These are phyloP conservation scores for Silurus lanzhouensis DNA, from an alignment of 2,797 vertebrate species.

Conservation along the genomic window DNA sequence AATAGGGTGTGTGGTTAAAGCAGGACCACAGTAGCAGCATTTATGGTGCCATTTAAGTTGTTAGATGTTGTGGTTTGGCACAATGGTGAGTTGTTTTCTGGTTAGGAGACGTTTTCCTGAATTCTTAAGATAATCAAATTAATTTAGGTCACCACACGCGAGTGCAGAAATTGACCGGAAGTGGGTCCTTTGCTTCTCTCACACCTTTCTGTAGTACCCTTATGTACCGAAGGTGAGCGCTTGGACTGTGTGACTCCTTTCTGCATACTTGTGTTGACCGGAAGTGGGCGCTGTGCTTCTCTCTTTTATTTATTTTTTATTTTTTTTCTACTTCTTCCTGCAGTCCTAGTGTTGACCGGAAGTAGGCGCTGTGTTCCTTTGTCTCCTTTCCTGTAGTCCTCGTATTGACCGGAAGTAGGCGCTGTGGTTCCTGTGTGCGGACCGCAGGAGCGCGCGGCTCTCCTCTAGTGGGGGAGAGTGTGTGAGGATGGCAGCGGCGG, in stretches of 20 bases:
- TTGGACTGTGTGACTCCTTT: background rate
- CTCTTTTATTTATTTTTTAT: too few relatives aligned
- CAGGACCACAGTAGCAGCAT: too few relatives aligned
- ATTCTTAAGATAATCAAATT: background rate
- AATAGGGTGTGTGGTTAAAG: too few relatives aligned
- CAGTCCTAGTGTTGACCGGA: conserved; percentile 58
- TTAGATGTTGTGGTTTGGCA: too few relatives aligned
- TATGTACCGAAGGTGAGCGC: conserved; percentile 56
- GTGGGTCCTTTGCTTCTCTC: conserved; percentile 65
- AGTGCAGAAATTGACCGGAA: conserved; percentile 59
- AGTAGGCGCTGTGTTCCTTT: conserved; percentile 57
- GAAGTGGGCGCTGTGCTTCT: conserved; percentile 62
- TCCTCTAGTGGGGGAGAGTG: conserved; percentile 49
- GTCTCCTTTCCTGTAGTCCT: background rate
- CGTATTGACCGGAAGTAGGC: conserved; percentile 69
- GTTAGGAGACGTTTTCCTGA: background rate
- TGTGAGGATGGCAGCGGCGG: conserved; percentile 78
- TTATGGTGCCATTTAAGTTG: too few relatives aligned
- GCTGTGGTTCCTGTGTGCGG: conserved; percentile 59
- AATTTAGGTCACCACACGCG: background rate
- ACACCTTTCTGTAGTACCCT: background rate
- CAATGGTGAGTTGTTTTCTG: too few relatives aligned
- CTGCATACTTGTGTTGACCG: conserved; percentile 57
- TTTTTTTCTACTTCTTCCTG: background rate
- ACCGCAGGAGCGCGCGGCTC: conserved; percentile 23